Conservation (phyloP, 2,113 vertebrate species). For the Myxocyprinus asiaticus region DNA sequence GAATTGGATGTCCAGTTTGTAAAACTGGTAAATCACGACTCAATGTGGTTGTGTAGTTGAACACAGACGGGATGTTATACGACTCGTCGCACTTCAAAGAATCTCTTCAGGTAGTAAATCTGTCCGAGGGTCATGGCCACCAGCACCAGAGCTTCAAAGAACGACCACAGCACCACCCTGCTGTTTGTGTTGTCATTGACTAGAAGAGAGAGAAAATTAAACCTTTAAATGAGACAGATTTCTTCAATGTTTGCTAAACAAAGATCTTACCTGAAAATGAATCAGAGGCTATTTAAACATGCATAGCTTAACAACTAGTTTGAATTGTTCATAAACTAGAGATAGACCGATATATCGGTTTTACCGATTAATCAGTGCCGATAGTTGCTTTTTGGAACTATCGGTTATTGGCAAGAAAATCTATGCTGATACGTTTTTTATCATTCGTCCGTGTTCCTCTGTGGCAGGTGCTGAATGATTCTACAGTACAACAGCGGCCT, state of each 20-base stretch:
- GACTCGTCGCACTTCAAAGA: constrained; percentile 98
- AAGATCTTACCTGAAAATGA: background rate
- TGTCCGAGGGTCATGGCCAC: constrained; percentile 99
- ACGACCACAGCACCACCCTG: constrained; percentile 99
- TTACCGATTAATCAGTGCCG: too few species aligned
- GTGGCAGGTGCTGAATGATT: too few species aligned
- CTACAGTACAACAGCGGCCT: too few species aligned
- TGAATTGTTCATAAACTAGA: too few species aligned
- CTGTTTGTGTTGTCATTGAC: constrained; percentile 99
- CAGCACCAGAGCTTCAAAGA: constrained; percentile 98
- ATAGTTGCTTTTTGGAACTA: too few species aligned
- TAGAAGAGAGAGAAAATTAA: constrained; percentile 62
- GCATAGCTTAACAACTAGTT: background rate
- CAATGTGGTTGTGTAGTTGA: constrained; percentile 71
- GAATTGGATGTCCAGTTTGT: constrained; percentile 60
- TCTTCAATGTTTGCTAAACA: background rate
- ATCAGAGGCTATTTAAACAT: background rate
- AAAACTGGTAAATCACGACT: constrained; percentile 54
- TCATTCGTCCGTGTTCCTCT: too few species aligned
- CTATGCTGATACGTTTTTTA: too few species aligned
- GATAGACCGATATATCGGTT: too few species aligned
- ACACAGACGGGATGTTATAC: constrained; percentile 78
- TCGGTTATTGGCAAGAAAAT: too few species aligned
- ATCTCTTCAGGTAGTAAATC: constrained; percentile 99
- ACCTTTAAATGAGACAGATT: background rate